Conservation (phyloP, 2,888 invertebrate species). For the Caenorhabditis wallacei region DNA sequence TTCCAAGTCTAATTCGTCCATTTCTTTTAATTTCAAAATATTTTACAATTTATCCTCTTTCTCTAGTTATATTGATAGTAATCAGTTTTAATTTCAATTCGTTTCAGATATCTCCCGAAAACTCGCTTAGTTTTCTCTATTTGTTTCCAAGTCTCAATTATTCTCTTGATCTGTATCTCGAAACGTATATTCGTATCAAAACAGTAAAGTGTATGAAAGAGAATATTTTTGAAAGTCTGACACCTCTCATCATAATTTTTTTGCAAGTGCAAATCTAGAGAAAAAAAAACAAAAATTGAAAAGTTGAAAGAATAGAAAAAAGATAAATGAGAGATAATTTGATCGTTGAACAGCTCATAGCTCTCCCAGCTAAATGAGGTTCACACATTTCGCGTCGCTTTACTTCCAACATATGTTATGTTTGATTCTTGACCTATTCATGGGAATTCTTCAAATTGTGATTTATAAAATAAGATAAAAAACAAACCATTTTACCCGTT, state of each 20-base stretch:
- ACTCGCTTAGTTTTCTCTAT: no score
- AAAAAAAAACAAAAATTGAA: neutral
- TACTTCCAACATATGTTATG: conserved; percentile 23
- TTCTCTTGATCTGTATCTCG: no score
- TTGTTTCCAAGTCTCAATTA: no score
- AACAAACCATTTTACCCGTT: no score
- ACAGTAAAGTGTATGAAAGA: no score
- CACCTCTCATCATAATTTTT: neutral
- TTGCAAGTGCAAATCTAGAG: neutral
- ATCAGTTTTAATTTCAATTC: no score
- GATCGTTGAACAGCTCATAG: conserved; percentile 43
- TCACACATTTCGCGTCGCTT: conserved; percentile 33
- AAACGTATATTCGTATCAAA: no score
- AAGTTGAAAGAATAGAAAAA: conserved; percentile 11
- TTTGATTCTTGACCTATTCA: conserved; percentile 34
- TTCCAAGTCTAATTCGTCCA: neutral
- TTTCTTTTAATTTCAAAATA: neutral
- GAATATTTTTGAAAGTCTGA: neutral
- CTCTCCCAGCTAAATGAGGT: conserved; percentile 42
- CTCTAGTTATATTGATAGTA: no score
- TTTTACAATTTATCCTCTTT: no score
- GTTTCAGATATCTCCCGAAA: no score
- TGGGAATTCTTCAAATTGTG: conserved; percentile 8
- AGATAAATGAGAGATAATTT: conserved; percentile 42
- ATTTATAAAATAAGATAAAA: no score